Evolutionary conservation across 2,113 vertebrate species (phyloP).

Genomic region (Engystomops pustulosus): DNA sequence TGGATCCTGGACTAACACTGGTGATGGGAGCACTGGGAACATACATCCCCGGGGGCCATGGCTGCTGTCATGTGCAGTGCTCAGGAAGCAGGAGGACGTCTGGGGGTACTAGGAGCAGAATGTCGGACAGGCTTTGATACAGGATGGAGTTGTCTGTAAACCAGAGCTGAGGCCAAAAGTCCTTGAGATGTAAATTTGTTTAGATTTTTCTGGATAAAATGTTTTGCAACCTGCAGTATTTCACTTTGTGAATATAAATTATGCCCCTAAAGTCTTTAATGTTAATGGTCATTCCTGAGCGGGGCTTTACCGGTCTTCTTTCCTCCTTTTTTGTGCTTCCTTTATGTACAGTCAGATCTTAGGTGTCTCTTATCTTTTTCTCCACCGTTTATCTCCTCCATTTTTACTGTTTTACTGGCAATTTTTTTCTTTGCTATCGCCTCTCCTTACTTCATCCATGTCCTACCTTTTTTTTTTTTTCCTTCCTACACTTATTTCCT

Average conservation of each 20-base stretch:
- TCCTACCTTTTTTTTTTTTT: not conserved
- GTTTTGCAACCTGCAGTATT: too few relatives aligned
- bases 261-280: not conserved
- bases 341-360: not conserved
- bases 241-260: too few relatives aligned
- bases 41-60: too few relatives aligned
- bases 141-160: not conserved
- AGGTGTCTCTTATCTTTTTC: not conserved
- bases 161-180: not conserved
- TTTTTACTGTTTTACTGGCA: too few relatives aligned
- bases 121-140: not conserved
- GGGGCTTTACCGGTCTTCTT: not conserved
- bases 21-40: too few relatives aligned
- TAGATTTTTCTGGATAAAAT: too few relatives aligned
- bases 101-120: too few relatives aligned
- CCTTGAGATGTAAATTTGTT: too few relatives aligned
- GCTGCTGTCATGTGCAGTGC: too few relatives aligned
- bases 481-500: too few relatives aligned
- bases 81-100: too few relatives aligned
- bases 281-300: not conserved
- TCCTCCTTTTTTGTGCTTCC: not conserved
- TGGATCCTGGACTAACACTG: too few relatives aligned
- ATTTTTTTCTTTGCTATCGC: not conserved
- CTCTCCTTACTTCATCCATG: not conserved
- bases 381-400: not conserved